Conservation (phyloP, 1,140 invertebrate species). For the Zaprionus lachaisei region DNA sequence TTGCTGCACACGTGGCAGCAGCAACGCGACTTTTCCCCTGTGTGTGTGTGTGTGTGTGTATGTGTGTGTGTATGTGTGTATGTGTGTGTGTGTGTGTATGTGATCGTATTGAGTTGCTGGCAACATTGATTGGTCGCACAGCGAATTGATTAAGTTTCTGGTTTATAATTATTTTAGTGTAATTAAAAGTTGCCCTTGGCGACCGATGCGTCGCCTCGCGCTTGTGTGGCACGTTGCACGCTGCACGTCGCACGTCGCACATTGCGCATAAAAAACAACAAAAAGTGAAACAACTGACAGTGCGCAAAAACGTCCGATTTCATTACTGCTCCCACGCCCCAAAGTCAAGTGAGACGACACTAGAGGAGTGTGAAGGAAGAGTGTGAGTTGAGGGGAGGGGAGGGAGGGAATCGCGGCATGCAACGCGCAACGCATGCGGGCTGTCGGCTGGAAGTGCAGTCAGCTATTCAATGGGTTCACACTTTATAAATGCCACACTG, state of each 20-base stretch:
- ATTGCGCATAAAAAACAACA: neutral
- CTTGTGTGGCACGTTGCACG: too few relatives aligned
- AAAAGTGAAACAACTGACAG: neutral
- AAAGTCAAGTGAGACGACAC: too few relatives aligned
- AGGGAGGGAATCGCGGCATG: neutral
- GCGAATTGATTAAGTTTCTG: constrained; percentile 42
- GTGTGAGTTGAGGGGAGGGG: too few relatives aligned
- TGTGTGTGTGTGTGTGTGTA: constrained; percentile 3
- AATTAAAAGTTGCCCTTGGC: constrained; percentile 51
- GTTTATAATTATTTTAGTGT: constrained; percentile 51
- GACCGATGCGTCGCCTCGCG: neutral
- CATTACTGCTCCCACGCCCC: constrained; percentile 1
- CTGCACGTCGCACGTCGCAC: too few relatives aligned
- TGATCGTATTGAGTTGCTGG: neutral
- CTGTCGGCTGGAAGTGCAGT: constrained; percentile 29
- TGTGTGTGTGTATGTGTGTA: constrained; percentile 4
- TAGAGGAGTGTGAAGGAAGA: too few relatives aligned
- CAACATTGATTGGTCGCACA: constrained; percentile 37
- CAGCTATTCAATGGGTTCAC: constrained; percentile 44
- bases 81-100: constrained; percentile 11
- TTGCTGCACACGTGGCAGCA: constrained; percentile 34
- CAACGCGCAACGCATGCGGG: constrained; percentile 22
- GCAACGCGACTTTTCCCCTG: neutral
- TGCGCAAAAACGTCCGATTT: constrained; percentile 34
- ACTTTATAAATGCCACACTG: constrained; percentile 39